phyloP scores from a whole-genome alignment of 2,113 vertebrate genomes.

The Anguilla rostrata region DNA sequence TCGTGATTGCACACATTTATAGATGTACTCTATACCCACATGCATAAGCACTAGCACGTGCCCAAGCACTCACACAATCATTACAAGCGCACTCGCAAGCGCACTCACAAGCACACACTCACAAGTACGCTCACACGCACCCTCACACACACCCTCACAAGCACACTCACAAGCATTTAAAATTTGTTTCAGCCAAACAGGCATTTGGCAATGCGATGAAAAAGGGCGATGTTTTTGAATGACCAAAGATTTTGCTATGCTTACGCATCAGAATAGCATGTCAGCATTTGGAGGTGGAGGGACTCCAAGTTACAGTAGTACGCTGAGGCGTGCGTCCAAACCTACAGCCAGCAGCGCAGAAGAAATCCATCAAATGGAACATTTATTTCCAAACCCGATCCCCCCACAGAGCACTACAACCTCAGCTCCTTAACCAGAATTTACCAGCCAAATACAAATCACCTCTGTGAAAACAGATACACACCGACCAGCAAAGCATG shows the following conservation, averaged over 20 bases:
- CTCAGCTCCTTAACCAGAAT: background rate
- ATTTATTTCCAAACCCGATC: background rate
- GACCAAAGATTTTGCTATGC: background rate
- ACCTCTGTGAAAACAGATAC: background rate
- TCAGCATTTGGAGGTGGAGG: background rate
- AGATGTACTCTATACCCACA: background rate
- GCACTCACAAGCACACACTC: too few species aligned
- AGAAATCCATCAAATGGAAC: constrained; percentile 9
- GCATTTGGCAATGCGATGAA: background rate
- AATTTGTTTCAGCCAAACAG: background rate
- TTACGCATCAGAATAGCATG: background rate
- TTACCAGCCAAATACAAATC: background rate
- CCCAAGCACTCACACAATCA: too few species aligned
- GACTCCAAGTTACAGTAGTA: background rate
- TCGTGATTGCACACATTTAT: background rate
- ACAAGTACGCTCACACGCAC: too few species aligned
- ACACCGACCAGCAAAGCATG: background rate
- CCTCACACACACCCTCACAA: background rate
- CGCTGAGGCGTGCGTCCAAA: constrained; percentile 8
- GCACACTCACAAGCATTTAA: background rate
- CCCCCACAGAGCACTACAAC: background rate
- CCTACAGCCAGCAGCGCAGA: background rate
- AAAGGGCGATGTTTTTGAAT: background rate
- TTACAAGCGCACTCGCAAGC: too few species aligned
- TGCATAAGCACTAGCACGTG: background rate